These are phyloP conservation scores for Bursaphelenchus mucronatus DNA, from an alignment of 1,140 invertebrate genomes.

Conservation along the genomic window DNA sequence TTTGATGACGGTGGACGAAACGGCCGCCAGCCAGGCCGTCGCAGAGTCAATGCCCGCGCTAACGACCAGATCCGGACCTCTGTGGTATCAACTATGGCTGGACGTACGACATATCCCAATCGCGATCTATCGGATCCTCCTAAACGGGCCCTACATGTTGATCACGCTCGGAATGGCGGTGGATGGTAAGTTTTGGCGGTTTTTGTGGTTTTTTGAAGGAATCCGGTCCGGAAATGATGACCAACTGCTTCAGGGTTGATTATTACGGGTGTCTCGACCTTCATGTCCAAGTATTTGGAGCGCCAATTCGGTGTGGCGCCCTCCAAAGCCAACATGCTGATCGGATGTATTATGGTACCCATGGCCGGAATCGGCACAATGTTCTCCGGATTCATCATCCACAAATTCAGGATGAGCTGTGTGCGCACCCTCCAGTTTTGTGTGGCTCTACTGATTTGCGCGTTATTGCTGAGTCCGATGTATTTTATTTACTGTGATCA, in stretches of 20 bases:
- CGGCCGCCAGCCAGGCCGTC: constrained; percentile 31
- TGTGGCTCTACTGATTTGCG: constrained; percentile 51
- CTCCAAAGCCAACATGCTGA: constrained; percentile 57
- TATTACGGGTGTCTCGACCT: constrained; percentile 59
- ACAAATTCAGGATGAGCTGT: constrained; percentile 55
- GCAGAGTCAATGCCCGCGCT: constrained; percentile 52
- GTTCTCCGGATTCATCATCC: constrained; percentile 56
- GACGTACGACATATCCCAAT: constrained; percentile 60
- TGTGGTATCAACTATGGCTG: constrained; percentile 60
- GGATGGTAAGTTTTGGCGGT: constrained; percentile 46
- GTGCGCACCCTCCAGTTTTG: constrained; percentile 57
- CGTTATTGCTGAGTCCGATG: constrained; percentile 56
- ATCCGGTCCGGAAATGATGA: not conserved
- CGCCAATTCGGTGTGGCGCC: constrained; percentile 59
- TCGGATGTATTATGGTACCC: constrained; percentile 49
- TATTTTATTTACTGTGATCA: constrained; percentile 61
- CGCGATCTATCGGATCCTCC: constrained; percentile 54
- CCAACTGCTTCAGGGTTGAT: constrained; percentile 48
- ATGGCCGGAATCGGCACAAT: constrained; percentile 58
- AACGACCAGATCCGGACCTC: constrained; percentile 43
- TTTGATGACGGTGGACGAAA: constrained; percentile 44
- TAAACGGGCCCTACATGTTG: constrained; percentile 58
- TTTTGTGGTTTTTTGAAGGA: no score
- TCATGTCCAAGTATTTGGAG: constrained; percentile 60
- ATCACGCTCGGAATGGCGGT: constrained; percentile 60